Evolutionary conservation across 2,797 vertebrate genomes (phyloP).

Genomic region (Protosalanx chinensis): DNA sequence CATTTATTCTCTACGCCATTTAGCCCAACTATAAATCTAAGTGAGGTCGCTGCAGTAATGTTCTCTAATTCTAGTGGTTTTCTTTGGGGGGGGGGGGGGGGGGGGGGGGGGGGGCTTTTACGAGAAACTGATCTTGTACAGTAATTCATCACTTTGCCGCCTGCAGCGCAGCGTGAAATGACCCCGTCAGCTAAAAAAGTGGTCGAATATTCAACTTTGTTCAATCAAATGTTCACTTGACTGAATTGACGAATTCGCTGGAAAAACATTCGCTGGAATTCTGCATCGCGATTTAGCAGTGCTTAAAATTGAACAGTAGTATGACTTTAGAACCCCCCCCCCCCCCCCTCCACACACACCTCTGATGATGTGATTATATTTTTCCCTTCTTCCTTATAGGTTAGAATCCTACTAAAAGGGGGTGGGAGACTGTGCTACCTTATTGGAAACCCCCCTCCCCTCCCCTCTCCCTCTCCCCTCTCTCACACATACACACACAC

Average conservation of each 20-base stretch:
- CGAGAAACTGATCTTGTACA: constrained; percentile 4
- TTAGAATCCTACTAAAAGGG: constrained; percentile 57
- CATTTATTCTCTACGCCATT: constrained; percentile 33
- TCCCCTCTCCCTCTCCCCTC: background rate
- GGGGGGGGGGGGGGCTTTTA: constrained; percentile 10
- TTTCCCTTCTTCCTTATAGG: constrained; percentile 52
- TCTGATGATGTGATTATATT: constrained; percentile 50
- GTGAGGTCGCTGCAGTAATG: constrained; percentile 11
- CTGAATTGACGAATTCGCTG: background rate
- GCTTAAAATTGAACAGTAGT: background rate
- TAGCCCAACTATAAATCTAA: constrained; percentile 45
- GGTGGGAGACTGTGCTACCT: constrained; percentile 34
- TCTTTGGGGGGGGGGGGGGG: constrained; percentile 12
- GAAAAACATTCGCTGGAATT: background rate
- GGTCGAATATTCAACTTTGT: background rate
- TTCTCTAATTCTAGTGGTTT: constrained; percentile 23
- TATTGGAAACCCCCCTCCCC: background rate
- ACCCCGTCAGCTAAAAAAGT: background rate
- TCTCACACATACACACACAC: background rate
- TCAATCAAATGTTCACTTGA: background rate
- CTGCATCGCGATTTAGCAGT: background rate
- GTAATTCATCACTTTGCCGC: constrained; percentile 42
- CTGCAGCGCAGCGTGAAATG: background rate
- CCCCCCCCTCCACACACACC: background rate
- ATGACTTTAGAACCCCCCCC: too few species aligned